Evolutionary conservation across 2,797 vertebrate species (phyloP).

Genomic region (Coccyzus lansbergi): DNA sequence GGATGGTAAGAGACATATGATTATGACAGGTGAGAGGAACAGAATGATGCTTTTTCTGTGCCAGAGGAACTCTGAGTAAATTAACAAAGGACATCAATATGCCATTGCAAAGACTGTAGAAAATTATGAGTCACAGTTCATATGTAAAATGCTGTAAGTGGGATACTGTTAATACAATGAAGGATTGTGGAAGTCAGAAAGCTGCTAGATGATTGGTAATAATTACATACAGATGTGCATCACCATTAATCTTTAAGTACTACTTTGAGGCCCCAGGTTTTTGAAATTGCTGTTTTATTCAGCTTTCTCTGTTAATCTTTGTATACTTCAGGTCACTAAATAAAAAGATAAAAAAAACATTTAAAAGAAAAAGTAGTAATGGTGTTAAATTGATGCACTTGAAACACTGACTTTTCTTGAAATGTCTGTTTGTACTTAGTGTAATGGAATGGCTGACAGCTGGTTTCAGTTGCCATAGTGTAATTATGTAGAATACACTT

Average conservation of each 20-base stretch:
- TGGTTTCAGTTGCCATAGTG: slow-evolving; percentile 69
- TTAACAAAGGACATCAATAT: slow-evolving; percentile 37
- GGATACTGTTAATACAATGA: slow-evolving; percentile 9
- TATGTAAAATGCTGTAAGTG: slow-evolving; percentile 14
- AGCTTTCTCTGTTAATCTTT: slow-evolving; percentile 25
- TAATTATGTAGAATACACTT: slow-evolving; percentile 69
- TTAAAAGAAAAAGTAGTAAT: slow-evolving; percentile 51
- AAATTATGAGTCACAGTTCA: slow-evolving; percentile 42
- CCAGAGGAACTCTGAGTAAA: slow-evolving; percentile 21
- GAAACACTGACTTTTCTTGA: slow-evolving; percentile 64
- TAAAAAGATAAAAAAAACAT: slow-evolving; percentile 1
- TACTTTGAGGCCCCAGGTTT: slow-evolving; percentile 24
- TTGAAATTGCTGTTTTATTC: slow-evolving; percentile 40
- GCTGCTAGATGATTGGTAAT: slow-evolving; percentile 25
- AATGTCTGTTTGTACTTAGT: slow-evolving; percentile 67
- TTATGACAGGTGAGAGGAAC: slow-evolving; percentile 47
- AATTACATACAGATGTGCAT: slow-evolving; percentile 45
- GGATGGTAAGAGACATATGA: neutral
- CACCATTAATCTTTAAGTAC: slow-evolving; percentile 52
- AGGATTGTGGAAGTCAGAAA: slow-evolving; percentile 21
- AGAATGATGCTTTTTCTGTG: neutral
- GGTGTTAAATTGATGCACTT: slow-evolving; percentile 64
- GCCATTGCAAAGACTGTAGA: neutral
- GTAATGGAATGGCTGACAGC: slow-evolving; percentile 72
- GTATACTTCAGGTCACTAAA: slow-evolving; percentile 59